Conservation (phyloP, 2,888 invertebrate species). For the Caenorhabditis sp. region DNA sequence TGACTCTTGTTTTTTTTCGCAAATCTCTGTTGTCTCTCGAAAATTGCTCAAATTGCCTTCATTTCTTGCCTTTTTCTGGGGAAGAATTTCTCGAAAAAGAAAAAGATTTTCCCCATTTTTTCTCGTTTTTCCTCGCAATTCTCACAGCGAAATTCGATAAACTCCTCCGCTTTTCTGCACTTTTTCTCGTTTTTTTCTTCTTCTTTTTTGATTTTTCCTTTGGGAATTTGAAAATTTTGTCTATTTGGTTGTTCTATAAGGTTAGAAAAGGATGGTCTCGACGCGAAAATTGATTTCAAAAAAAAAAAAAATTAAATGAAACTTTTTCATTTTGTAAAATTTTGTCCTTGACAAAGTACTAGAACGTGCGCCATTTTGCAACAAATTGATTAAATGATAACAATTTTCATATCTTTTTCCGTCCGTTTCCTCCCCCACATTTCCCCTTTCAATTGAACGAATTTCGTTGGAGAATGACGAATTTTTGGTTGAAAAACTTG, state of each 20-base stretch:
- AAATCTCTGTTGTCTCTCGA: not conserved
- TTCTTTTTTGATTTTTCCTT: conserved; percentile 16
- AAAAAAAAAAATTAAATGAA: not conserved
- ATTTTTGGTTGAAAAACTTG: no score
- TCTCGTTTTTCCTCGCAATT: no score
- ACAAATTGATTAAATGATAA: conserved; percentile 7
- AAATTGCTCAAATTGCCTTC: conserved; percentile 10
- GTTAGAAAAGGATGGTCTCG: not conserved
- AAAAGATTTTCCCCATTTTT: conserved; percentile 16
- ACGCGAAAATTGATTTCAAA: not conserved
- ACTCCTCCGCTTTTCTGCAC: conserved; percentile 14
- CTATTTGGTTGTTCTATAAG: not conserved
- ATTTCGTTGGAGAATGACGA: no score
- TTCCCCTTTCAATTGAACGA: no score
- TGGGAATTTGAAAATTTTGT: not conserved
- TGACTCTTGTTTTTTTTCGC: not conserved
- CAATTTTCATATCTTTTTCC: not conserved
- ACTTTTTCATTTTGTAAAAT: not conserved
- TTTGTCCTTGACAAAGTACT: not conserved
- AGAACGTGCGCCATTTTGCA: not conserved
- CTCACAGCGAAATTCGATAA: conserved; percentile 48
- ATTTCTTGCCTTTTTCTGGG: no score
- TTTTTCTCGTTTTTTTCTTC: not conserved
- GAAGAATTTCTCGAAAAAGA: not conserved
- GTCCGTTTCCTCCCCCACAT: not conserved